A percentile compares a stretch with the other conserved stretches of the same genome.
phyloP scores from a whole-genome alignment of 2,888 invertebrate species.

The Phengaris alcon region DNA sequence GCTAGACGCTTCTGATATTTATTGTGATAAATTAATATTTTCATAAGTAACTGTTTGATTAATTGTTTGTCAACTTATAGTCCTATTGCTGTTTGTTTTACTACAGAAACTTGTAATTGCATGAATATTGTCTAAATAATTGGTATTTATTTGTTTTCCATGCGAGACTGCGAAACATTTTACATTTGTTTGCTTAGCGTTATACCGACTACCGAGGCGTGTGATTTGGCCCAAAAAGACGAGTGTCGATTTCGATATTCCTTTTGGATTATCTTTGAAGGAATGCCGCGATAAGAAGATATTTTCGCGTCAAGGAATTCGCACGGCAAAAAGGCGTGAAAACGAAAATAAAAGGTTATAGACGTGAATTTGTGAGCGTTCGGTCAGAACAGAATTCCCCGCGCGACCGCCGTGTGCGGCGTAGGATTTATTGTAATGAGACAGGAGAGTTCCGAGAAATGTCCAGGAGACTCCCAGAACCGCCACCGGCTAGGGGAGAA shows the following conservation, averaged over 20 bases:
- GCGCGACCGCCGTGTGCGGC: conserved; percentile 80
- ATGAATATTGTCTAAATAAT: not conserved
- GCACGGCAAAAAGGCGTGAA: conserved; percentile 77
- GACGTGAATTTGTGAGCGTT: conserved; percentile 79
- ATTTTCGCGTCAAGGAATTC: conserved; percentile 76
- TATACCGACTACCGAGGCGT: conserved; percentile 62
- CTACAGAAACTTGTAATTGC: not conserved
- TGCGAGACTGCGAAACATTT: conserved; percentile 37
- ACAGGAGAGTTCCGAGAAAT: conserved; percentile 66
- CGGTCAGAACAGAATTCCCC: conserved; percentile 77
- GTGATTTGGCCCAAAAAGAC: conserved; percentile 67
- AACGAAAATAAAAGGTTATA: conserved; percentile 76
- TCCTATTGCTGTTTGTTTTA: not conserved
- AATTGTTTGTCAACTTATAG: not conserved
- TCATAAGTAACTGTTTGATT: not conserved
- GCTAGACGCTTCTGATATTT: not conserved
- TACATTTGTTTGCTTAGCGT: conserved; percentile 52
- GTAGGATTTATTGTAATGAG: conserved; percentile 76
- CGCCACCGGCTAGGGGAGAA: conserved; percentile 40
- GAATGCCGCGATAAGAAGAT: conserved; percentile 78
- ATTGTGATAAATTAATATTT: not conserved
- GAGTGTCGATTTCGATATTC: conserved; percentile 60
- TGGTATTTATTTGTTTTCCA: not conserved
- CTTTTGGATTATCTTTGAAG: conserved; percentile 73
- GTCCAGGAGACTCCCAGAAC: conserved; percentile 66